Evolutionary conservation across 1,140 invertebrate species (phyloP).

Genomic region (Neoseiulus cucumeris): DNA sequence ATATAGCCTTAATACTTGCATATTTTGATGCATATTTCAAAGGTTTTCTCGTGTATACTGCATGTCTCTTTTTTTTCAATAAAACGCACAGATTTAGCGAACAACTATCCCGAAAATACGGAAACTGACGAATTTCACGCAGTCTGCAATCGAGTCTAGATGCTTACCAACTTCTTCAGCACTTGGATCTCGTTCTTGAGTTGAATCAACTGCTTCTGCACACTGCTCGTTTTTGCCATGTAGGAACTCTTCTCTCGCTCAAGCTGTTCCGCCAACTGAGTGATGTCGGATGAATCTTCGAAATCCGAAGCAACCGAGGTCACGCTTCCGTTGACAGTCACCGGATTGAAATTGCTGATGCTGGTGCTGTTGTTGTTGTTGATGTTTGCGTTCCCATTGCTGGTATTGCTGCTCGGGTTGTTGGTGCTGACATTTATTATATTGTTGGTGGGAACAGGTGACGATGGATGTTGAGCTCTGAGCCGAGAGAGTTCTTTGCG

Average conservation of each 20-base stretch:
- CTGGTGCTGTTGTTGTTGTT: too few species aligned
- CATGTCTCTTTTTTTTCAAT: too few species aligned
- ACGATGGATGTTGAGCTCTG: neutral
- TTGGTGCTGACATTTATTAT: neutral
- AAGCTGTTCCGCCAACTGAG: neutral
- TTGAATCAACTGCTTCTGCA: neutral
- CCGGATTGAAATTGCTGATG: neutral
- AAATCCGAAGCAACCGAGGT: too few species aligned
- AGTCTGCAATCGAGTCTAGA: too few species aligned
- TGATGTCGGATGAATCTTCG: neutral
- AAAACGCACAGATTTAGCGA: too few species aligned
- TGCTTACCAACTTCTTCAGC: conserved; percentile 1
- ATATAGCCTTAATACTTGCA: too few species aligned
- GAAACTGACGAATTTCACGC: too few species aligned
- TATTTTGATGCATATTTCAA: too few species aligned
- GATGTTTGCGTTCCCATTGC: neutral
- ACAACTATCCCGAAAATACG: too few species aligned
- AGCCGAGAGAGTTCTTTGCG: neutral
- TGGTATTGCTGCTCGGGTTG: neutral
- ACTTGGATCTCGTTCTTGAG: neutral
- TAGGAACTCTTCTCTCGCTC: neutral
- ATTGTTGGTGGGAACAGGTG: neutral
- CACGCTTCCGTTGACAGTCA: neutral
- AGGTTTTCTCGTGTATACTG: too few species aligned
- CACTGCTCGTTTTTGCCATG: neutral